phyloP scores from a whole-genome alignment of 2,113 vertebrate species.

The Butastur rufipennis region DNA sequence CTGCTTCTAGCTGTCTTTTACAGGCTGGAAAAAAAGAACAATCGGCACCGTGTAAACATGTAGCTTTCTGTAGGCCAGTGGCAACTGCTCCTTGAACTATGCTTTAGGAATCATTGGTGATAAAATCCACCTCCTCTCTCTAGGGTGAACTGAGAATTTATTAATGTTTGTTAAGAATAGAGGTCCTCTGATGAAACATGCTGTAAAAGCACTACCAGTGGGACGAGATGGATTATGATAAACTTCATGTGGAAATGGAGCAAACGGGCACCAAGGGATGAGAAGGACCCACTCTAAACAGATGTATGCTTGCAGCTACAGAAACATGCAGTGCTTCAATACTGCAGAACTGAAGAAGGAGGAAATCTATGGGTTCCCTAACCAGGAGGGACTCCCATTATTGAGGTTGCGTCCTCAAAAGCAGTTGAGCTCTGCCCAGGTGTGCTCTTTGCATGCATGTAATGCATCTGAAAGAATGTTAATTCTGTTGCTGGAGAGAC shows the following conservation, averaged over 20 bases:
- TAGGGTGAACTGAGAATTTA: background rate
- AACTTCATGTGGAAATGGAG: background rate
- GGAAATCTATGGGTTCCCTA: background rate
- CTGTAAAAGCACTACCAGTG: background rate
- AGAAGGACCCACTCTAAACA: background rate
- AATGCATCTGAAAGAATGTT: background rate
- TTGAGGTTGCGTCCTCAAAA: background rate
- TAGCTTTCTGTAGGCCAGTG: background rate
- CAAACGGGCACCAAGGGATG: accelerated
- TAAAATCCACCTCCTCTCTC: background rate
- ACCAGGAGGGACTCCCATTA: background rate
- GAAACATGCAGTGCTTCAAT: background rate
- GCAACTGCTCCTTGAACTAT: background rate
- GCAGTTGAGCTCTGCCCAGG: background rate
- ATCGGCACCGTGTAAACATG: accelerated
- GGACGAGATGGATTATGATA: accelerated
- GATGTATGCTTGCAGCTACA: background rate
- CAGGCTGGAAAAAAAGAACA: background rate
- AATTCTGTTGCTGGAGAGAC: background rate
- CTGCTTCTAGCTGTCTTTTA: background rate
- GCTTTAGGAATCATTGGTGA: background rate
- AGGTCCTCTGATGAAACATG: background rate
- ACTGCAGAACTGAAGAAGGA: no score
- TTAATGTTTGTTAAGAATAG: background rate
- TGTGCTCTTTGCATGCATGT: background rate